Evolutionary conservation across 2,888 invertebrate species (phyloP).

Genomic region (Nomada hirtipes): DNA sequence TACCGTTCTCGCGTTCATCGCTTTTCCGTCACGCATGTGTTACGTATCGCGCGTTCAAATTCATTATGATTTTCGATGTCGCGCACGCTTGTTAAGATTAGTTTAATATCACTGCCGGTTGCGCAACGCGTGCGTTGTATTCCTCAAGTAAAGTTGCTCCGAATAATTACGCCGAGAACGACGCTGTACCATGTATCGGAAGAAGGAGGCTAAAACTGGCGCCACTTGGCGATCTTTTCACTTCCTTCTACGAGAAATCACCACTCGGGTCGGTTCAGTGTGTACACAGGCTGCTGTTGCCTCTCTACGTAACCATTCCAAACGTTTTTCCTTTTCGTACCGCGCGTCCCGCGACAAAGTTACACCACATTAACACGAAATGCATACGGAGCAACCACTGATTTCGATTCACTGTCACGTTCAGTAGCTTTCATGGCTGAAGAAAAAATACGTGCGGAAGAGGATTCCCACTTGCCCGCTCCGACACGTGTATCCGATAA

Average conservation of each 20-base stretch:
- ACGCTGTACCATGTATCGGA: conserved; percentile 15
- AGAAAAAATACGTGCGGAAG: neutral
- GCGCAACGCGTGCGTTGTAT: conserved; percentile 13
- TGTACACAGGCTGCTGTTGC: conserved; percentile 38
- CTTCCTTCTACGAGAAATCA: conserved; percentile 57
- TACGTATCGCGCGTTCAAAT: conserved; percentile 5
- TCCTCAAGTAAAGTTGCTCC: neutral
- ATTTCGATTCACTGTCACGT: conserved; percentile 13
- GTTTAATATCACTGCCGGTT: conserved; percentile 17
- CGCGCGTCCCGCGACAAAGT: conserved; percentile 11
- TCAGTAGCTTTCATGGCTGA: neutral
- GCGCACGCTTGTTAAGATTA: neutral
- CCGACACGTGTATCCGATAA: conserved; percentile 32
- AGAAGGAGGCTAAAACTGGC: conserved; percentile 36
- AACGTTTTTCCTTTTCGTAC: conserved; percentile 27
- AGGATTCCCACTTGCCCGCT: neutral
- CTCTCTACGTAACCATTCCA: conserved; percentile 62
- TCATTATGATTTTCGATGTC: conserved; percentile 17
- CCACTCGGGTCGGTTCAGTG: conserved; percentile 32
- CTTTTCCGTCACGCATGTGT: neutral
- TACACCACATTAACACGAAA: conserved; percentile 26
- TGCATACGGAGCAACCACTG: conserved; percentile 17
- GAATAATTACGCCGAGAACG: conserved; percentile 26
- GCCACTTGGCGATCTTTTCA: conserved; percentile 42
- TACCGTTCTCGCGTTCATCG: neutral